These are phyloP conservation scores for Portevinia maculata DNA, from an alignment of 2,888 invertebrate species.

Conservation along the genomic window DNA sequence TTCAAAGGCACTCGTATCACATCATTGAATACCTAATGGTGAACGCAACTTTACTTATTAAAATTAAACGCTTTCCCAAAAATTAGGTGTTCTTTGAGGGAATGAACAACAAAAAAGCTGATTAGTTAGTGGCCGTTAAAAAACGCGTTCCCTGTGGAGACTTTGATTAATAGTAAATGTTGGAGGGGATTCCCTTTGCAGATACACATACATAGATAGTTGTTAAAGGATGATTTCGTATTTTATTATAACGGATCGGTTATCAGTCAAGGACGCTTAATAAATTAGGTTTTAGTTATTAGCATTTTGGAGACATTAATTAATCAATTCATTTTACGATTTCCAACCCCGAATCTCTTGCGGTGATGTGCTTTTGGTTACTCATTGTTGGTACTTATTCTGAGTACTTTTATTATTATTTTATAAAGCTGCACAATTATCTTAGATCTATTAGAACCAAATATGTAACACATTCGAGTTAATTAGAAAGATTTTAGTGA, in stretches of 20 bases:
- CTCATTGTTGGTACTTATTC: neutral
- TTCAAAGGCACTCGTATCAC: conserved; percentile 19
- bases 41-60: no score
- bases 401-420: neutral
- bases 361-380: neutral
- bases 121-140: conserved; percentile 16
- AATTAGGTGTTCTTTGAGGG: neutral
- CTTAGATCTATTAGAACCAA: no score
- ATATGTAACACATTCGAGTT: no score
- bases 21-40: conserved; percentile 15
- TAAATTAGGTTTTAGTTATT: conserved; percentile 31
- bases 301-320: neutral
- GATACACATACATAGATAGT: neutral
- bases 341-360: neutral
- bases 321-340: neutral
- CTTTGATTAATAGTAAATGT: conserved; percentile 48
- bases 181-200: neutral
- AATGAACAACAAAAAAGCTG: conserved; percentile 29
- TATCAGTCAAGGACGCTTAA: conserved; percentile 35
- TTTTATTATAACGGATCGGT: conserved; percentile 9
- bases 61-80: neutral
- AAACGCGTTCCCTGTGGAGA: conserved; percentile 4
- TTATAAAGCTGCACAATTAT: no score
- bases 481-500: no score
- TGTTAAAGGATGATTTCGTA: conserved; percentile 18